These are phyloP conservation scores for Hydrolagus affinis DNA, from an alignment of 2,113 vertebrate species.

Conservation along the genomic window DNA sequence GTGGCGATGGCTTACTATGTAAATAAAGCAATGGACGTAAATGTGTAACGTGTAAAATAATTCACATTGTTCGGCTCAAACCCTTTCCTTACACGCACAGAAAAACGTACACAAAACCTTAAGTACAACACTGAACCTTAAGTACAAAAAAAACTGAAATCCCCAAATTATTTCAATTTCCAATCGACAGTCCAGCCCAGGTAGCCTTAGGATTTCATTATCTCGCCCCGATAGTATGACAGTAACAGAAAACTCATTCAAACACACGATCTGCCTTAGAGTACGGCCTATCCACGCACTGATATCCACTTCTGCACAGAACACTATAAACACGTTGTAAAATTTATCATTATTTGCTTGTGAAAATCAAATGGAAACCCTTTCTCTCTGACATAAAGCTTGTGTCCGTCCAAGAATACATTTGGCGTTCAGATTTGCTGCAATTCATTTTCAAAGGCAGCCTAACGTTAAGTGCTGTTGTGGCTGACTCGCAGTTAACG, in stretches of 20 bases:
- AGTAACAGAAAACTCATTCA: not conserved
- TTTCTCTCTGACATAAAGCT: not conserved
- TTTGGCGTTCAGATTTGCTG: not conserved
- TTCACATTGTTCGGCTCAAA: not conserved
- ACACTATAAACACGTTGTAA: not conserved
- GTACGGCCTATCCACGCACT: not conserved
- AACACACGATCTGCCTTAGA: not conserved
- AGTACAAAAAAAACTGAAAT: too few relatives aligned
- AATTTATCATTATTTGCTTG: not conserved
- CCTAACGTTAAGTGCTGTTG: not conserved
- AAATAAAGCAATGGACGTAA: not conserved
- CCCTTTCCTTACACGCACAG: not conserved
- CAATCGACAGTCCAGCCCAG: not conserved
- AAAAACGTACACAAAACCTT: not conserved
- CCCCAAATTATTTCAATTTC: too few relatives aligned
- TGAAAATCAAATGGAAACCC: not conserved
- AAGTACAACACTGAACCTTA: too few relatives aligned
- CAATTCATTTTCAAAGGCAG: conserved; percentile 8
- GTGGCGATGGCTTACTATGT: not conserved
- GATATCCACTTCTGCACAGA: not conserved
- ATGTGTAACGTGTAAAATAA: conserved; percentile 1
- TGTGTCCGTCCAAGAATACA: not conserved
- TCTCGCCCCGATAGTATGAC: not conserved
- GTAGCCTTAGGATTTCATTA: not conserved
- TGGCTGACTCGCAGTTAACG: not conserved